Conservation (phyloP, 2,113 vertebrate genomes). For the Polyodon spathula region DNA sequence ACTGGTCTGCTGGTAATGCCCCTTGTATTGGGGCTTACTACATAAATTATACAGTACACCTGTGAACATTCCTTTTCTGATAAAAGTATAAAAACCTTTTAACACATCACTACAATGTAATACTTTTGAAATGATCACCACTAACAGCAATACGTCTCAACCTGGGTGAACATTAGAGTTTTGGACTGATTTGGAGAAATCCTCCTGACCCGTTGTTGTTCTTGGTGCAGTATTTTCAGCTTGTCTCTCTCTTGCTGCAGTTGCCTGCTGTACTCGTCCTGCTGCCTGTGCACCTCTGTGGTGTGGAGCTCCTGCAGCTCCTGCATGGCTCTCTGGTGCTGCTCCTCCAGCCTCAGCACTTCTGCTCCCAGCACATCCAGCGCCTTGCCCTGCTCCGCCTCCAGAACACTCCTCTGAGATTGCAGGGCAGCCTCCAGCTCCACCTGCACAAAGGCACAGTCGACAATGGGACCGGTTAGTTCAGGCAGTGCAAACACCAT, state of each 20-base stretch:
- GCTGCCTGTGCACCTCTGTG: slow-evolving; percentile 44
- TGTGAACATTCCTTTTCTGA: too few species aligned
- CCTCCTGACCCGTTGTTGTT: slow-evolving; percentile 57
- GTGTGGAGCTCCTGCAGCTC: slow-evolving; percentile 46
- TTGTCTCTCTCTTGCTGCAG: slow-evolving; percentile 30
- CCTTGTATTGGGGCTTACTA: too few species aligned
- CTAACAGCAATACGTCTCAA: too few species aligned
- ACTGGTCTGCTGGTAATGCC: too few species aligned
- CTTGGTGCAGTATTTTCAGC: slow-evolving; percentile 47
- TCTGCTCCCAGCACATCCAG: slow-evolving; percentile 54
- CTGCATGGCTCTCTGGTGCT: slow-evolving; percentile 53
- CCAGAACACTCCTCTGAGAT: slow-evolving; percentile 50
- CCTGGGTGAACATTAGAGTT: too few species aligned
- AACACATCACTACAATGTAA: too few species aligned
- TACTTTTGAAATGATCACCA: too few species aligned
- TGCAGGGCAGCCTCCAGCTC: slow-evolving; percentile 40
- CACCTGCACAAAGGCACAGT: slow-evolving; percentile 25
- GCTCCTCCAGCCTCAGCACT: slow-evolving; percentile 58
- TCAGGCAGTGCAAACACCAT: background rate
- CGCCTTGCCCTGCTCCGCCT: slow-evolving; percentile 50
- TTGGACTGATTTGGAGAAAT: background rate
- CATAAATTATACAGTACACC: too few species aligned
- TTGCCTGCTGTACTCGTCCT: slow-evolving; percentile 32
- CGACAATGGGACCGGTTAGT: background rate
- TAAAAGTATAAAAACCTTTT: too few species aligned